These are phyloP conservation scores for Thunnus maccoyii DNA, from an alignment of 2,113 vertebrate species.

Conservation along the genomic window DNA sequence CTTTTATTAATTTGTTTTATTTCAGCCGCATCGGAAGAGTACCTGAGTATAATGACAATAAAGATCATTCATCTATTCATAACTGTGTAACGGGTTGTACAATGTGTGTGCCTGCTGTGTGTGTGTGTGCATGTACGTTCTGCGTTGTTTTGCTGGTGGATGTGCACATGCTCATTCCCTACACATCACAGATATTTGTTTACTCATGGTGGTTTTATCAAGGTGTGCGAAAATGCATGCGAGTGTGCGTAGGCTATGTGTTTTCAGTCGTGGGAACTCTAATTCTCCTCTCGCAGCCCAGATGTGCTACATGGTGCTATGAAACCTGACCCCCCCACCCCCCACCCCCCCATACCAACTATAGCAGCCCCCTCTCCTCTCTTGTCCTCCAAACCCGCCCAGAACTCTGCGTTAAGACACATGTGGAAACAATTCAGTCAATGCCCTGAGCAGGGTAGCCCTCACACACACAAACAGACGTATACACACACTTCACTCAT, in stretches of 20 bases:
- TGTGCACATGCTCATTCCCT: slow-evolving; percentile 34
- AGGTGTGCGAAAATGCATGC: slow-evolving; percentile 70
- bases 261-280: slow-evolving; percentile 86
- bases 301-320: slow-evolving; percentile 84
- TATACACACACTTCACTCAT: slow-evolving; percentile 55
- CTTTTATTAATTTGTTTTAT: too few species aligned
- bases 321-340: slow-evolving; percentile 82
- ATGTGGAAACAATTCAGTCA: slow-evolving; percentile 89
- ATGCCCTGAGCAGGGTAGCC: slow-evolving; percentile 86
- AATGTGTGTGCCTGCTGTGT: slow-evolving; percentile 36
- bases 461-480: slow-evolving; percentile 80
- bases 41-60: too few species aligned
- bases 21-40: too few species aligned
- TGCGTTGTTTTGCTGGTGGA: slow-evolving; percentile 8
- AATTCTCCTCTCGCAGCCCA: slow-evolving; percentile 80
- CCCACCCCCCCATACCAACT: slow-evolving; percentile 53
- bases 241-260: slow-evolving; percentile 63
- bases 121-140: neutral
- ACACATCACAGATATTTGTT: slow-evolving; percentile 63
- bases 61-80: too few species aligned
- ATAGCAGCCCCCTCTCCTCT: slow-evolving; percentile 71
- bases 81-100: slow-evolving; percentile 17
- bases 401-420: slow-evolving; percentile 87
- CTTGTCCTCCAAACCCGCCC: slow-evolving; percentile 84
- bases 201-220: slow-evolving; percentile 51